phyloP scores from a whole-genome alignment of 2,888 invertebrate genomes.

The Perdita meconis region DNA sequence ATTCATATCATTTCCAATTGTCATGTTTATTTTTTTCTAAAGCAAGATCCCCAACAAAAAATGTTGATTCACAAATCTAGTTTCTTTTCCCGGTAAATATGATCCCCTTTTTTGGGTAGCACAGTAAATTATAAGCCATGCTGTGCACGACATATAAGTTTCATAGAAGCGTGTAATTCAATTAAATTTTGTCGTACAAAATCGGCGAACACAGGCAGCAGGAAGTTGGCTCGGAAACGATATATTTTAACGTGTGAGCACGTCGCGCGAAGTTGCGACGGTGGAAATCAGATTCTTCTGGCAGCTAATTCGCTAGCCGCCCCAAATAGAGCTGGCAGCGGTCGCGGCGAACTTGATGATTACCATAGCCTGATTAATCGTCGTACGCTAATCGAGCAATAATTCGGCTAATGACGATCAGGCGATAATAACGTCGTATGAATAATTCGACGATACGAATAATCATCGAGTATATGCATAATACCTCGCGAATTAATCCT shows the following conservation, averaged over 20 bases:
- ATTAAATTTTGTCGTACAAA: conserved; percentile 39
- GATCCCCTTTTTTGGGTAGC: background rate
- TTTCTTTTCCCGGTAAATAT: background rate
- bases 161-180: conserved; percentile 17
- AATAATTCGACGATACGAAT: conserved; percentile 62
- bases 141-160: background rate
- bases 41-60: background rate
- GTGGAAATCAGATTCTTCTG: conserved; percentile 60
- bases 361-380: conserved; percentile 69
- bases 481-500: conserved; percentile 68
- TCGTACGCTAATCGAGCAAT: conserved; percentile 67
- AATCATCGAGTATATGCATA: conserved; percentile 64
- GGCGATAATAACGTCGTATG: conserved; percentile 61
- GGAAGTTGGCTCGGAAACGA: conserved; percentile 3
- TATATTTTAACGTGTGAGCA: conserved; percentile 47
- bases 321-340: conserved; percentile 26
- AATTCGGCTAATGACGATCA: conserved; percentile 70
- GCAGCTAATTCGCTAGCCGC: conserved; percentile 51
- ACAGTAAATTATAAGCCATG: background rate
- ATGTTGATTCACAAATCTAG: background rate
- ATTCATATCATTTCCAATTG: too few relatives aligned
- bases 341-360: conserved; percentile 61
- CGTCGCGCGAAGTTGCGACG: conserved; percentile 32
- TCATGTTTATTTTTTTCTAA: background rate
- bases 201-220: conserved; percentile 11